Base-by-base conservation (phyloP, 2,797 vertebrate genomes). In the Acanthopagrus latus region DNA sequence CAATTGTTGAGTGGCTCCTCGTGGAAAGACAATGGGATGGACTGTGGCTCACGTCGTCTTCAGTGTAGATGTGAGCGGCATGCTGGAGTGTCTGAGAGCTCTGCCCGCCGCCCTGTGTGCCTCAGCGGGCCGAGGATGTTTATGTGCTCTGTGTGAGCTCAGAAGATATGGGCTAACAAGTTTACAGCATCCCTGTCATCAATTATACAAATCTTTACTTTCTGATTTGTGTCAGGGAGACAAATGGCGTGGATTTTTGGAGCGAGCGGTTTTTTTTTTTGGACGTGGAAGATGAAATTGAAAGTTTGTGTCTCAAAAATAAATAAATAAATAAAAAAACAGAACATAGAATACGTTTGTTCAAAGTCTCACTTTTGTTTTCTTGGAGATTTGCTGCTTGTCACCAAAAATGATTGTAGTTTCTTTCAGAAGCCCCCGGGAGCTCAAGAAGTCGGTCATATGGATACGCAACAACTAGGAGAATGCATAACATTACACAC, bases 201-300 rank as follows among this genome's bases (percentile, higher is more conserved):
- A 96, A 96, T 97, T 97, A 97, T 95, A 96, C 94, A 95, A 96
- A 95, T 96, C 95, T 95, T 96, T 95, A 95, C 95, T 96, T 96
- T 97, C 95, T 97, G 96, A 99, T 99, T 97, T 98, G 95, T 97
- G 98, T 99, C 97, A 94, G 96, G 90, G 97, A 98, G 98, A 99
- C 95, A 96, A 97, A 99, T 99, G 96, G 93, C 95, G 88, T 89
- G 79, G 90, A 92, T 91, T 89, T 90, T 87, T 90, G 91, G 92
- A 95, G 94, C 95, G 93, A 94, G 95, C 93, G 93, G 94, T 94
- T 83, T 90, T 92, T 91, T 84, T 92, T 91, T 84, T 27, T 25
- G 21, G 21, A 64, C 51, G 48, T 44, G 20, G 66, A 55, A 44
- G 33, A 62, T 52, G 14, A 65, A 76, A 70, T 25, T 23, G 38